Evolutionary conservation across 2,113 vertebrate genomes (phyloP).

Genomic region (Lophochroa leadbeateri): DNA sequence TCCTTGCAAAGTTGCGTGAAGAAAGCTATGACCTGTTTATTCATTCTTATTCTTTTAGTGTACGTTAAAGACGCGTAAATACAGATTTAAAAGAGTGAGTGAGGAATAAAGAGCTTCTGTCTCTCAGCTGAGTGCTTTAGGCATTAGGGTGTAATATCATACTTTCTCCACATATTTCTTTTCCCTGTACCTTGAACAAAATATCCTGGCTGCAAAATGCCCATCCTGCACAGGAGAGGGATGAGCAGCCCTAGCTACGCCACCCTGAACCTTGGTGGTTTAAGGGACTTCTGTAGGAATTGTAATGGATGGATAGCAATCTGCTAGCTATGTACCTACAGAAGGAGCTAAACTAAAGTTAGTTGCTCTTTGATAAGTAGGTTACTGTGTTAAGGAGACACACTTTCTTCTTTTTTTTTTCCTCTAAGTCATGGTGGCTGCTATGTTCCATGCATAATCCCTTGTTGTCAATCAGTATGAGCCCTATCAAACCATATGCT

Average conservation of each 20-base stretch:
- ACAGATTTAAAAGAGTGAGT: not conserved
- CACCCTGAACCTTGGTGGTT: not conserved
- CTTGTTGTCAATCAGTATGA: not conserved
- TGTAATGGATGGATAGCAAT: not conserved
- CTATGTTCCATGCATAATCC: not conserved
- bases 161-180: not conserved
- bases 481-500: not conserved
- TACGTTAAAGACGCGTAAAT: not conserved
- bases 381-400: not conserved
- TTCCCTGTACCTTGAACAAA: not conserved
- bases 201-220: not conserved
- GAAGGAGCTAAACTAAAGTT: not conserved
- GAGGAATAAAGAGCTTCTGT: not conserved
- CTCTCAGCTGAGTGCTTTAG: not conserved
- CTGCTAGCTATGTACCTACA: not conserved
- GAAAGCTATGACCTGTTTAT: not conserved
- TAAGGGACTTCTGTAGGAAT: not conserved
- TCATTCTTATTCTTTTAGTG: not conserved
- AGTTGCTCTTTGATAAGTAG: not conserved
- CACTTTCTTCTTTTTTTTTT: not conserved
- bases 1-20: not conserved
- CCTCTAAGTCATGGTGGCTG: not conserved
- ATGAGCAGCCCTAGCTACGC: not conserved
- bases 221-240: not conserved
- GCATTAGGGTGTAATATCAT: not conserved